Percentiles rank a stretch among this genome's conserved stretches.
These are phyloP conservation scores for Lepidochrysops patricia DNA, from an alignment of 2,888 invertebrate species.

Conservation along the genomic window DNA sequence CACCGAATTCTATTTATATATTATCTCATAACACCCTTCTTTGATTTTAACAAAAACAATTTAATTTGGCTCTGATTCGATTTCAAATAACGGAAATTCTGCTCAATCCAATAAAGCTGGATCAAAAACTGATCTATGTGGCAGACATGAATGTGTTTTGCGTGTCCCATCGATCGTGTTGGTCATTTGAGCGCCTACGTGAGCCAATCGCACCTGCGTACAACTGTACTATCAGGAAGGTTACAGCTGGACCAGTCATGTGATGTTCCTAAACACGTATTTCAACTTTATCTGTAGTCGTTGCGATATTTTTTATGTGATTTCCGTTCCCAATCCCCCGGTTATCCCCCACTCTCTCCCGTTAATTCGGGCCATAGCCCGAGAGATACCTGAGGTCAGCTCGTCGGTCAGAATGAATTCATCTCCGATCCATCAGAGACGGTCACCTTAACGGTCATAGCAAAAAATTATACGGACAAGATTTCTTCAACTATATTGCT, in stretches of 20 bases:
- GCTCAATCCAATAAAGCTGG: background rate
- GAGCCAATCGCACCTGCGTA: background rate
- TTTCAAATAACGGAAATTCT: no score
- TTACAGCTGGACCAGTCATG: no score
- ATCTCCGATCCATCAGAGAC: slow-evolving; percentile 10
- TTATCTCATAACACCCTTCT: no score
- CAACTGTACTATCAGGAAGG: no score
- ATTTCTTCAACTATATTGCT: background rate
- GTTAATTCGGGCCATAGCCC: background rate
- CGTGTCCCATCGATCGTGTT: background rate
- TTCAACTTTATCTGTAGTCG: no score
- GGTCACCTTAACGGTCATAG: slow-evolving; percentile 9
- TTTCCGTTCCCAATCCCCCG: background rate
- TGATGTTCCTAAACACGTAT: no score
- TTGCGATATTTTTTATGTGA: no score
- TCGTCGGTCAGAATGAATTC: slow-evolving; percentile 4
- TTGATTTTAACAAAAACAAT: no score
- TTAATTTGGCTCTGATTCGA: no score
- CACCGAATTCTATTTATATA: no score
- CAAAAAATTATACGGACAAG: slow-evolving; percentile 4
- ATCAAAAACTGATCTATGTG: background rate
- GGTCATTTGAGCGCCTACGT: background rate
- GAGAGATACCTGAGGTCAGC: slow-evolving; percentile 8
- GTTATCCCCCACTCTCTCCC: no score
- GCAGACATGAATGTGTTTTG: background rate